Conservation (phyloP, 1,140 invertebrate species). For the Globodera rostochiensis region DNA sequence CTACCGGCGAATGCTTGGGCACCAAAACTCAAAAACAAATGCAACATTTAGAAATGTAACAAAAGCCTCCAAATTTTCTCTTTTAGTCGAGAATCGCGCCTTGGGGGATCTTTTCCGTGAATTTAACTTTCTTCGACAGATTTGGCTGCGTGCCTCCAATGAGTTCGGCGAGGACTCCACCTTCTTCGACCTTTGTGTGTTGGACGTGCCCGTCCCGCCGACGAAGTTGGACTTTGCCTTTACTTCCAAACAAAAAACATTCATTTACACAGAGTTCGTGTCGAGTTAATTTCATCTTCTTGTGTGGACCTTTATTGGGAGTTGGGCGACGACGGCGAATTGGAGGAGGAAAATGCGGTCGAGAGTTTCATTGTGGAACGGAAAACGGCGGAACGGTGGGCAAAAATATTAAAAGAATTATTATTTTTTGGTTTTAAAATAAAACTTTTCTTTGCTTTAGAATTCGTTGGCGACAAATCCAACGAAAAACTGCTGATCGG, state of each 20-base stretch:
- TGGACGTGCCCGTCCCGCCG: conserved; percentile 57
- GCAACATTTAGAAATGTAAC: too few species aligned
- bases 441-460: not conserved
- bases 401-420: not conserved
- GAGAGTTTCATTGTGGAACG: conserved; percentile 61
- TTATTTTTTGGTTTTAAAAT: not conserved
- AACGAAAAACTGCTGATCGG: conserved; percentile 23
- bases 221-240: conserved; percentile 8
- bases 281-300: conserved; percentile 20
- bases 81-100: too few species aligned
- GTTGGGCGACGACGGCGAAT: conserved; percentile 42
- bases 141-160: conserved; percentile 41
- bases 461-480: conserved; percentile 56
- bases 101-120: too few species aligned
- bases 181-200: conserved; percentile 45
- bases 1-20: too few species aligned
- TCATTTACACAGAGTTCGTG: conserved; percentile 1
- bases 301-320: conserved; percentile 52
- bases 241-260: not conserved
- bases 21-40: too few species aligned
- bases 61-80: too few species aligned
- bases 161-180: conserved; percentile 44
- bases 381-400: conserved; percentile 54
- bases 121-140: conserved; percentile 16
- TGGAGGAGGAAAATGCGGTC: conserved; percentile 26